phyloP scores from a whole-genome alignment of 2,113 vertebrate species.

The Pangasianodon gigas region DNA sequence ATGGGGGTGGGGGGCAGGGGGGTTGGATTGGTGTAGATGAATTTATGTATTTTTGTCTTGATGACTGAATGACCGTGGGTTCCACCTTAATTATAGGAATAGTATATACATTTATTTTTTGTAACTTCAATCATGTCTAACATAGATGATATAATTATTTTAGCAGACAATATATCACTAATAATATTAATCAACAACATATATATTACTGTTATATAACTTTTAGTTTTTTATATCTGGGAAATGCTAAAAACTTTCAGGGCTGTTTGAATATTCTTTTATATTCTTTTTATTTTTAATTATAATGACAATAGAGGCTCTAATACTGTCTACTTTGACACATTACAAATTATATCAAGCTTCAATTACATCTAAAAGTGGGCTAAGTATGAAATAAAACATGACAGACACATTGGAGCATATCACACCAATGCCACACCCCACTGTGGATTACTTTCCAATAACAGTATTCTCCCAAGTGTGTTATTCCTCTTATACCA shows the following conservation, averaged over 20 bases:
- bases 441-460: neutral
- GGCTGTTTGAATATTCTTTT: neutral
- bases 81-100: neutral
- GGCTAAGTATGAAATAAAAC: too few relatives aligned
- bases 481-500: too few relatives aligned
- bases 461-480: too few relatives aligned
- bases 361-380: too few relatives aligned
- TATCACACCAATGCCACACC: neutral
- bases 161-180: neutral
- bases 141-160: neutral
- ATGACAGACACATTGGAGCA: too few relatives aligned
- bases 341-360: too few relatives aligned
- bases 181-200: neutral
- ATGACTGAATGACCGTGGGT: neutral
- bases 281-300: neutral
- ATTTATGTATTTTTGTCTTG: neutral
- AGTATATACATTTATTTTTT: neutral
- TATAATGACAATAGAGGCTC: neutral
- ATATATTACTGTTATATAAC: neutral
- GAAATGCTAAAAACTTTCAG: neutral
- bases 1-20: too few relatives aligned
- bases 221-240: neutral
- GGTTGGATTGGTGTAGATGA: neutral
- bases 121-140: neutral
- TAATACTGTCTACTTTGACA: too few relatives aligned